These are phyloP conservation scores for Xyliphius kryptos DNA, from an alignment of 2,113 vertebrate species.

Conservation along the genomic window DNA sequence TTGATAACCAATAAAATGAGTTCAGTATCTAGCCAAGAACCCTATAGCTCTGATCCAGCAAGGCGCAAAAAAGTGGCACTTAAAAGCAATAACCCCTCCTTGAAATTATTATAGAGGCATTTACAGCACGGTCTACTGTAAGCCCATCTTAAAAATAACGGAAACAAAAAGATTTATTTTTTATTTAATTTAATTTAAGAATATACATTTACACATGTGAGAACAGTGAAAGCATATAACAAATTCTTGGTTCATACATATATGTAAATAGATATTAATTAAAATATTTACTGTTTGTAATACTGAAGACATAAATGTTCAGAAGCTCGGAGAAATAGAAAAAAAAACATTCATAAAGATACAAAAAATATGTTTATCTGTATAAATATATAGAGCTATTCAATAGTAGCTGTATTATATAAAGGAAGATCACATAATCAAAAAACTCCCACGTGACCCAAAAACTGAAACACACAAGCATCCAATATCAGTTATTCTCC, in stretches of 20 bases:
- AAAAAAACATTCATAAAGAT: constrained; percentile 52
- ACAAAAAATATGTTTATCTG: constrained; percentile 75
- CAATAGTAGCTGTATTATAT: constrained; percentile 65
- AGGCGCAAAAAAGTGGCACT: too few relatives aligned
- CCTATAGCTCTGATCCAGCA: too few relatives aligned
- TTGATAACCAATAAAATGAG: too few relatives aligned
- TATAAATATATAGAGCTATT: constrained; percentile 63
- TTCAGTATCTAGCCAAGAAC: too few relatives aligned
- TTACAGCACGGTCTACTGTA: too few relatives aligned
- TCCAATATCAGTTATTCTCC: constrained; percentile 45
- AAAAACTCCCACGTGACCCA: constrained; percentile 42
- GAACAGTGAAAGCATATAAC: constrained; percentile 71
- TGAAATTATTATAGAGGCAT: too few relatives aligned
- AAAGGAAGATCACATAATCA: constrained; percentile 49
- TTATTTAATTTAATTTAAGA: constrained; percentile 89
- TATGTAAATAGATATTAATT: constrained; percentile 81
- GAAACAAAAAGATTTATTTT: constrained; percentile 73
- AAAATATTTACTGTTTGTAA: constrained; percentile 63
- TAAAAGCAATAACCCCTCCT: too few relatives aligned
- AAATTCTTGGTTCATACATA: constrained; percentile 80
- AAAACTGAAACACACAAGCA: constrained; percentile 48
- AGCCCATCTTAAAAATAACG: too few relatives aligned
- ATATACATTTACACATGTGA: constrained; percentile 70
- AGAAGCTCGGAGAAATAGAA: constrained; percentile 50
- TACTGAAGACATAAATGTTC: constrained; percentile 65